phyloP scores from a whole-genome alignment of 1,140 invertebrate genomes.

The Aphelenchoides avenae region DNA sequence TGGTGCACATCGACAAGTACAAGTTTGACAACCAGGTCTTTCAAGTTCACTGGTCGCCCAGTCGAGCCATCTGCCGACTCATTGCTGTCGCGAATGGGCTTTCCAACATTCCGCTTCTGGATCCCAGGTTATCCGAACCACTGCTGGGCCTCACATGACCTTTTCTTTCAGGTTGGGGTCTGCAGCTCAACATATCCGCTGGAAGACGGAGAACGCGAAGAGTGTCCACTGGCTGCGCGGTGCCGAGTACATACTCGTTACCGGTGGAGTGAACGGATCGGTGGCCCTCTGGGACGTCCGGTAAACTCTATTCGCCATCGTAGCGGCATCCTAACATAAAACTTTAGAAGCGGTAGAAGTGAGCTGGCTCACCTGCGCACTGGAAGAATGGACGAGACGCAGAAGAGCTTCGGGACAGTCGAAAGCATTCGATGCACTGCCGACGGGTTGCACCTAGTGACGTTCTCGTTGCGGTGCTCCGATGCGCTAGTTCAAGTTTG shows the following conservation, averaged over 20 bases:
- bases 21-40: conserved; percentile 8
- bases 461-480: conserved; percentile 1
- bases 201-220: conserved; percentile 6
- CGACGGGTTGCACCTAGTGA: conserved; percentile 12
- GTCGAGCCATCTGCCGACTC: conserved; percentile 1
- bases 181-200: conserved; percentile 9
- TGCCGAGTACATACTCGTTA: conserved; percentile 9
- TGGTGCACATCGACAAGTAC: conserved; percentile 6
- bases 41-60: conserved; percentile 13
- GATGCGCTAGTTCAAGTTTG: conserved; percentile 7
- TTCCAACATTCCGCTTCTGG: conserved; percentile 14
- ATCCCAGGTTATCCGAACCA: conserved; percentile 10
- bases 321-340: neutral
- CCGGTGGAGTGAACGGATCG: conserved; percentile 11
- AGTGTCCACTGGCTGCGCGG: conserved; percentile 11
- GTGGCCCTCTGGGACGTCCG: conserved; percentile 17
- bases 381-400: neutral
- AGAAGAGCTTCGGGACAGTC: neutral
- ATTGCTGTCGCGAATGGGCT: conserved; percentile 9
- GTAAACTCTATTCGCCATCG: neutral
- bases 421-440: conserved; percentile 2
- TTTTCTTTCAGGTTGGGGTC: conserved; percentile 2
- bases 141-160: neutral
- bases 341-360: conserved; percentile 7
- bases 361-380: neutral